Conservation (phyloP, 2,797 vertebrate genomes). For the Fringilla coelebs region DNA sequence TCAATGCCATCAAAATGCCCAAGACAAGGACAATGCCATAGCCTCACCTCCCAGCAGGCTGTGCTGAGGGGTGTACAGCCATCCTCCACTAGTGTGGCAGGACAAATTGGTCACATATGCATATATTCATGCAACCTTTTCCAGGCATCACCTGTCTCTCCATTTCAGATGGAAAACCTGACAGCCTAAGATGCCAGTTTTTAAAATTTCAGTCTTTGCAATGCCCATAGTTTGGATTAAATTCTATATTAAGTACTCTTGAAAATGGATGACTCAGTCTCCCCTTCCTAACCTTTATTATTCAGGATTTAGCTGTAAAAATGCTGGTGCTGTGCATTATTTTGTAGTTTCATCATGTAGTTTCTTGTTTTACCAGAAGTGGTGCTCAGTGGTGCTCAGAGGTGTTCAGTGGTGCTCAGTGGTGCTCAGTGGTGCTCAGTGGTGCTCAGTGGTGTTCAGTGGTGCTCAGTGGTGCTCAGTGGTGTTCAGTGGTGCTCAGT, state of each 20-base stretch:
- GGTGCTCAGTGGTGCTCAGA: no score
- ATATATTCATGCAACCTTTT: neutral
- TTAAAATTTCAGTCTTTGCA: neutral
- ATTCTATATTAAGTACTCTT: neutral
- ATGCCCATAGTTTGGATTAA: neutral
- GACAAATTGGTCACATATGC: neutral
- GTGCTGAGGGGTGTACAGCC: neutral
- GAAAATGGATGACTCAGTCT: neutral
- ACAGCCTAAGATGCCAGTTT: neutral
- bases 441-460: no score
- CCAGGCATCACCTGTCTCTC: neutral
- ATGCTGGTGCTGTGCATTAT: neutral
- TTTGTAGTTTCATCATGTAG: neutral
- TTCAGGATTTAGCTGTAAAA: neutral
- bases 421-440: no score
- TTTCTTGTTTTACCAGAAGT: neutral
- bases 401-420: neutral
- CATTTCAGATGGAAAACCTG: neutral
- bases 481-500: neutral
- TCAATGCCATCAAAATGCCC: neutral
- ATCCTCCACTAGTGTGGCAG: neutral
- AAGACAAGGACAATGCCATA: neutral
- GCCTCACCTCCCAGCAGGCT: neutral
- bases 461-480: no score
- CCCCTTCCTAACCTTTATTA: neutral